These are phyloP conservation scores for Triplophysa tibetana DNA, from an alignment of 2,113 vertebrate species.

Conservation along the genomic window DNA sequence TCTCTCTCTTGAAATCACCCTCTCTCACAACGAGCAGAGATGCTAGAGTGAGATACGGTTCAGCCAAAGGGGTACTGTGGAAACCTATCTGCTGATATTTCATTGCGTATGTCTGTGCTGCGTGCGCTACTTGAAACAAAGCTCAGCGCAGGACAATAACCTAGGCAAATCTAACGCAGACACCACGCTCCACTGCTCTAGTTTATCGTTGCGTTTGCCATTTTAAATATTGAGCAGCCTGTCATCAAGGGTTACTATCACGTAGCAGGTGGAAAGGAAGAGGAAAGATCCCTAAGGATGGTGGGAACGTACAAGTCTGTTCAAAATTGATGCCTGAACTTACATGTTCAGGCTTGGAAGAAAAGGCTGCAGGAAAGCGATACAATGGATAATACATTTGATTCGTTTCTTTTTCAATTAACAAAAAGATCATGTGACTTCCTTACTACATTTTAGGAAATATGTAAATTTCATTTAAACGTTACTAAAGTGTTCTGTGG, in stretches of 20 bases:
- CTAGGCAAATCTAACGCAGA: not conserved
- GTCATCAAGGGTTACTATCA: slow-evolving; percentile 38
- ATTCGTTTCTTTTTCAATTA: no score
- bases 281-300: slow-evolving; percentile 12
- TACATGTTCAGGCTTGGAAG: not conserved
- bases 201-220: slow-evolving; percentile 19
- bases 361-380: no score
- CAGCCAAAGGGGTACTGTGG: slow-evolving; percentile 24
- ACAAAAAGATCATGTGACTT: no score
- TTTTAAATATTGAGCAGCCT: slow-evolving; percentile 49
- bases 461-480: no score
- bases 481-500: no score
- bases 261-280: slow-evolving; percentile 10
- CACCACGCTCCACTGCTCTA: slow-evolving; percentile 19
- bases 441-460: no score
- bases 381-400: no score
- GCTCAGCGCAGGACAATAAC: not conserved
- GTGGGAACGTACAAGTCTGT: not conserved
- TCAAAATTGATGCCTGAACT: not conserved
- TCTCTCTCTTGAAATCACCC: not conserved
- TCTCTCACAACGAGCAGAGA: not conserved
- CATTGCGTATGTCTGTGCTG: not conserved
- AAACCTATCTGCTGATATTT: slow-evolving; percentile 31
- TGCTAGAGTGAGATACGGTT: slow-evolving; percentile 21
- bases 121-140: not conserved